Evolutionary conservation across 2,797 vertebrate genomes (phyloP).

Genomic region (Sebastes dallii): DNA sequence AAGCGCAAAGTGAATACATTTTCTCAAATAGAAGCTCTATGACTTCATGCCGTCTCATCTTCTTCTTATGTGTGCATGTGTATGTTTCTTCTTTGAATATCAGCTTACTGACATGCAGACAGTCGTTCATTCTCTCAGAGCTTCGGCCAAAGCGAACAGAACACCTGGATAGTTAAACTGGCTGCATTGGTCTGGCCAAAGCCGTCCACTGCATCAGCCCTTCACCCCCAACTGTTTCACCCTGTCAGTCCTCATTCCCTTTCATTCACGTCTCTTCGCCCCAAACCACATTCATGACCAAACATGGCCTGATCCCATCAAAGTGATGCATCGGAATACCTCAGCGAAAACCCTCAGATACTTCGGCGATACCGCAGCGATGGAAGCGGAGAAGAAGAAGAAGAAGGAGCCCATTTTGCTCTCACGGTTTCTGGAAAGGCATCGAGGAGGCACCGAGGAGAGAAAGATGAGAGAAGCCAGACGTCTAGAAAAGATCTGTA

Average conservation of each 20-base stretch:
- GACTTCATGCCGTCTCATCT: not conserved
- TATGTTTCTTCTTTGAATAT: conserved; percentile 18
- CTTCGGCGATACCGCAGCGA: conserved; percentile 26
- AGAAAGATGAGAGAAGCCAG: conserved; percentile 66
- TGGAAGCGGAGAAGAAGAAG: conserved; percentile 15
- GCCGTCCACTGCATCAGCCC: conserved; percentile 22
- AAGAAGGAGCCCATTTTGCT: conserved; percentile 19
- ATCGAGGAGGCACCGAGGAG: conserved; percentile 24
- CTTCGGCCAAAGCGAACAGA: conserved; percentile 11
- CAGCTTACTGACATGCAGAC: conserved; percentile 31
- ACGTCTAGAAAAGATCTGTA: conserved; percentile 46
- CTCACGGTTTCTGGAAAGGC: conserved; percentile 26
- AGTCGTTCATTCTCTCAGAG: conserved; percentile 19
- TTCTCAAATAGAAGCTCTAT: not conserved
- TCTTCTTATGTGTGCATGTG: not conserved
- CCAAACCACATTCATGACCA: conserved; percentile 68
- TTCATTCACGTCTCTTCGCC: conserved; percentile 47
- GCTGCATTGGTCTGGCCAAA: conserved; percentile 19
- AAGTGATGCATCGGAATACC: conserved; percentile 48
- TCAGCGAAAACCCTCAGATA: conserved; percentile 40
- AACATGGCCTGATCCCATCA: conserved; percentile 65
- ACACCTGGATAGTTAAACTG: conserved; percentile 27
- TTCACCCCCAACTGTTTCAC: conserved; percentile 41
- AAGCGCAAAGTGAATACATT: not conserved
- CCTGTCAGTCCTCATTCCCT: conserved; percentile 67